Evolutionary conservation across 1,140 invertebrate genomes (phyloP), one percentile per base, ranked within the genome.

Genomic region (Aphaenogaster floridana): DNA sequence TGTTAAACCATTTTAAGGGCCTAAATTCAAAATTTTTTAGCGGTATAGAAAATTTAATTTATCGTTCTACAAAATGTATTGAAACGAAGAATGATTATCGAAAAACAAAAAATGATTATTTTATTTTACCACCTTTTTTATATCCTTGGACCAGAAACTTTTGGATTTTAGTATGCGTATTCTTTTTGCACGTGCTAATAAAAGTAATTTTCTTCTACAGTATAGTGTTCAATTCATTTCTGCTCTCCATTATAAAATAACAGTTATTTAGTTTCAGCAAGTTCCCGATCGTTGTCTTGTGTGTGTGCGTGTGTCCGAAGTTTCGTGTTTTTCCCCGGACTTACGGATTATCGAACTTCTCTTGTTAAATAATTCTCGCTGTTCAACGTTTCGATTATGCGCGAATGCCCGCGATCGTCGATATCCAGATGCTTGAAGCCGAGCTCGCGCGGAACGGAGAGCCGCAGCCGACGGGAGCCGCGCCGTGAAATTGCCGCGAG

Each of bases 401-500:
- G 50, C 17, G 50, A 74, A 13, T 36, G n/a, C 54, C 54, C 52
- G n/a, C 57, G n/a, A 45, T 77, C 39, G 8, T 59, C 72, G 21
- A 76, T 77, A 77, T 45, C 7, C 54, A 45, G 11, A 28, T 28
- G n/a, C 74, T 61, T 17, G 39, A 28, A 48, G 2, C 9, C 42
- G 39, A 17, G 3, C 7, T 15, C 15, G 52, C 52, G 54, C 15
- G 34, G 69, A 72, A 72, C 52, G 39, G 21, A 68, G 64, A 76
- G 36, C 13, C 9, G 15, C 15, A 28, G 8, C 13, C 57, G 71
- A 59, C 45, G 9, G 39, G 34, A 54, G 48, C 36, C 64, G 7
- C 28, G 57, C 45, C 34, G 39, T 64, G 64, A 80, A 90, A 86
- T 80, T 72, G 71, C 68, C 66, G 21, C 71, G 59, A 77, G 88